A percentile compares a stretch with the other conserved stretches of the same genome.
Conservation (phyloP, 2,888 invertebrate genomes). For the Sphaerophoria rueppellii region DNA sequence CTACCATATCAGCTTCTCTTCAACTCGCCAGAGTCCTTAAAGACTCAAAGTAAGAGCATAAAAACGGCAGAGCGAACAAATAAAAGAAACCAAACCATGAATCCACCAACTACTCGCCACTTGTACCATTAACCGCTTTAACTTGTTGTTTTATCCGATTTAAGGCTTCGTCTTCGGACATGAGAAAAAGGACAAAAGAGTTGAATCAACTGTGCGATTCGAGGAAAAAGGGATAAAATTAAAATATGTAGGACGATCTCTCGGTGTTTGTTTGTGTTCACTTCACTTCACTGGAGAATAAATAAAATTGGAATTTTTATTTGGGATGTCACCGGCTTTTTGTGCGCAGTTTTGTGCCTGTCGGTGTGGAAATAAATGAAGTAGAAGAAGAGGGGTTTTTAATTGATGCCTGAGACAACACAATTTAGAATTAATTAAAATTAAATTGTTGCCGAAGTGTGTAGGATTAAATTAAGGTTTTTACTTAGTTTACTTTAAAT, state of each 20-base stretch:
- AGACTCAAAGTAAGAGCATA: conserved; percentile 8
- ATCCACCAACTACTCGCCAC: not conserved
- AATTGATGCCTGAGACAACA: conserved; percentile 34
- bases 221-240: conserved; percentile 12
- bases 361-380: conserved; percentile 1
- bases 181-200: conserved; percentile 45
- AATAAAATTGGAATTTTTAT: conserved; percentile 21
- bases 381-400: conserved; percentile 30
- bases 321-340: conserved; percentile 41
- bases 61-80: not conserved
- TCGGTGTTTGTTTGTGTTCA: not conserved
- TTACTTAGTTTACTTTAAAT: not conserved
- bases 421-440: conserved; percentile 21
- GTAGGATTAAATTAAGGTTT: not conserved
- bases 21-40: conserved; percentile 2
- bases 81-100: not conserved
- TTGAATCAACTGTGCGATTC: no score
- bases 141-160: conserved; percentile 57
- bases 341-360: conserved; percentile 30
- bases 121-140: conserved; percentile 69
- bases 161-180: conserved; percentile 12
- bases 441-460: not conserved
- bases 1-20: not conserved
- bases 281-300: conserved; percentile 40
- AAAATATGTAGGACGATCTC: conserved; percentile 30